Evolutionary conservation across 92 coral and sea anemone genomes (phyloP), one percentile per base, ranked within the genome.

Genomic region (Isaurus tuberculatus): DNA sequence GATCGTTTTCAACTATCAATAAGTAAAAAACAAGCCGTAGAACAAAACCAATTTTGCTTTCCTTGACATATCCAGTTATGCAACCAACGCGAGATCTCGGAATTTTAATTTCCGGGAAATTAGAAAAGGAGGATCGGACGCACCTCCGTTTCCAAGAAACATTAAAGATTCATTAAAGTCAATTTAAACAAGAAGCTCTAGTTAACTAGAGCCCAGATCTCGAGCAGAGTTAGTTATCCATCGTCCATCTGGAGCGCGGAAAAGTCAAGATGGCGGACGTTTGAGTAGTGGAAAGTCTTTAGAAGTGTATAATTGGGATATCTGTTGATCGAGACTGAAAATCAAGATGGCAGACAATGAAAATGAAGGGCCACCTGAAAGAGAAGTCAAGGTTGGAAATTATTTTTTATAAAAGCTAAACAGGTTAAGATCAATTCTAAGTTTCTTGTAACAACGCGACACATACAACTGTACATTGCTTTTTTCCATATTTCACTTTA

Each of bases 371-470:
- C 89, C 89, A 2, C 84, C 89, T 6, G 92, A 89, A 63, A 64
- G 92, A 69, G 92, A 89, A 27, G 92, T 89, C 13, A 89, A 89
- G 92, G 92, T 89, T 72, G 3, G 40, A 28, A 48, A 30, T 0
- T 33, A 17, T 9, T 72, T 11, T 34, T 29, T 19, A 29, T 44
- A 19, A 83, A 43, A 57, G 0, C 14, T 23, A 14, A 43, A 36
- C 8, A 8, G 33, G 9, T 63, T 28, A 57, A 57, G 4, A 40
- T 40, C 6, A 40, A 40, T 40, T 40, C 44, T 13, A 40, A 40
- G 6, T 40, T 40, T 40, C 44, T 40, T 40, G 9, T 40, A 40
- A 40, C 44, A 8, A 5, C 44, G 44, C 44, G 9, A 13, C 44
- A 40, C 5, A 40, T 40, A 5, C 10, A 5, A 13, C 10, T 40